These are phyloP conservation scores for Timandra comae DNA, from an alignment of 2,888 invertebrate species.

Conservation along the genomic window DNA sequence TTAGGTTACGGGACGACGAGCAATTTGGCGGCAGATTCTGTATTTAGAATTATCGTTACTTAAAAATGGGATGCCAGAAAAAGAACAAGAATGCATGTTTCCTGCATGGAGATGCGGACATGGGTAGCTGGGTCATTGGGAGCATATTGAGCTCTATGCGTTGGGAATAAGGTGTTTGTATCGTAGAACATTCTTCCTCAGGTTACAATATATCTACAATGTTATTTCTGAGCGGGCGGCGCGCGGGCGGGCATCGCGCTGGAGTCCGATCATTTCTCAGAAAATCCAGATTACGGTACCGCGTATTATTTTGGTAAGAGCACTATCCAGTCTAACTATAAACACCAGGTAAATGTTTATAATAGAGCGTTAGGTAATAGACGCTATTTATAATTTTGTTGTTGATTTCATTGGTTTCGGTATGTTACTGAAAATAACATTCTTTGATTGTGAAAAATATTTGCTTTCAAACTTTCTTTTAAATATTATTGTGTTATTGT, in stretches of 20 bases:
- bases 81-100: constrained; percentile 38
- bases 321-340: constrained; percentile 18
- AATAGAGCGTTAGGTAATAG: constrained; percentile 3
- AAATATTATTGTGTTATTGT: too few species aligned
- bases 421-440: too few species aligned
- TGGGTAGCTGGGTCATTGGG: not conserved
- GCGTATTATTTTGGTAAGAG: constrained; percentile 35
- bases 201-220: constrained; percentile 22
- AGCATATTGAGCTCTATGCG: constrained; percentile 10
- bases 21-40: constrained; percentile 17
- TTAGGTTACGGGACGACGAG: constrained; percentile 24
- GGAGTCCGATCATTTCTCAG: constrained; percentile 42
- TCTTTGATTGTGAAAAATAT: too few species aligned
- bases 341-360: too few species aligned
- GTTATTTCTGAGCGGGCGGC: constrained; percentile 40
- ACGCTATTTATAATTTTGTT: too few species aligned
- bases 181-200: constrained; percentile 3
- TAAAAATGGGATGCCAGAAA: constrained; percentile 27
- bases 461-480: too few species aligned
- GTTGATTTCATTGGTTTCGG: too few species aligned
- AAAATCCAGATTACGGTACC: constrained; percentile 42
- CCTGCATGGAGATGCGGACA: constrained; percentile 29
- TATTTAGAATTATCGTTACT: constrained; percentile 20
- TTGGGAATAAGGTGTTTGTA: constrained; percentile 8
- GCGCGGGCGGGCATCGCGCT: constrained; percentile 42